phyloP scores from a whole-genome alignment of 2,888 invertebrate genomes.

The Melinopterus prodromus region DNA sequence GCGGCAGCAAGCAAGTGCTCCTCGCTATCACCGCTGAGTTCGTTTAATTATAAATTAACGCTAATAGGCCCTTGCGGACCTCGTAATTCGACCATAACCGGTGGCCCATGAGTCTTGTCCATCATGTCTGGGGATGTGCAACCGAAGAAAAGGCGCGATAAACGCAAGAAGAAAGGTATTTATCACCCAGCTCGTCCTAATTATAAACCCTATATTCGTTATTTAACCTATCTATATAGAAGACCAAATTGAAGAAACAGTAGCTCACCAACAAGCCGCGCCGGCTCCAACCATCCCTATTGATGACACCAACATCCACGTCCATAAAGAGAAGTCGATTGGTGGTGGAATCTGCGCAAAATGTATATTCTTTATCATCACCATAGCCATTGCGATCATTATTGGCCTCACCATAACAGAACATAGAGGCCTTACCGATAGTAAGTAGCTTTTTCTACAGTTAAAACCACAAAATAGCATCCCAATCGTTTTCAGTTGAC shows the following conservation, averaged over 20 bases:
- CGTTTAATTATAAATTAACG: neutral
- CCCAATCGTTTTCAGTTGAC: constrained; percentile 61
- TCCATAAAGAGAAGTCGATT: constrained; percentile 78
- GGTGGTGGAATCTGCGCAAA: constrained; percentile 88
- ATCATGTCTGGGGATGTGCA: constrained; percentile 87
- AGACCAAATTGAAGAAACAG: constrained; percentile 44
- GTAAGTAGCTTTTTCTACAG: constrained; percentile 64
- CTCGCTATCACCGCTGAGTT: neutral
- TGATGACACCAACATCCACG: constrained; percentile 80
- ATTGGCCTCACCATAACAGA: constrained; percentile 82
- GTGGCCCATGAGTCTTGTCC: constrained; percentile 10
- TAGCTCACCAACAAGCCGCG: constrained; percentile 49
- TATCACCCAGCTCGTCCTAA: constrained; percentile 29
- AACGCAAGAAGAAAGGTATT: constrained; percentile 83
- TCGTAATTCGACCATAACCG: constrained; percentile 12
- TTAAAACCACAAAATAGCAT: neutral
- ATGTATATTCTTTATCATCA: constrained; percentile 79
- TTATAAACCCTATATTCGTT: constrained; percentile 20
- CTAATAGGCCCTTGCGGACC: constrained; percentile 15
- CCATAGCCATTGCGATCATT: constrained; percentile 75
- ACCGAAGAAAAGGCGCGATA: constrained; percentile 86
- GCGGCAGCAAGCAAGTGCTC: neutral
- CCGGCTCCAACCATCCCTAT: constrained; percentile 48
- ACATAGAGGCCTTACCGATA: constrained; percentile 79
- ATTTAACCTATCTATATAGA: constrained; percentile 25